Conservation (phyloP, 2,888 invertebrate genomes). For the Lasioglossum malachurum region DNA sequence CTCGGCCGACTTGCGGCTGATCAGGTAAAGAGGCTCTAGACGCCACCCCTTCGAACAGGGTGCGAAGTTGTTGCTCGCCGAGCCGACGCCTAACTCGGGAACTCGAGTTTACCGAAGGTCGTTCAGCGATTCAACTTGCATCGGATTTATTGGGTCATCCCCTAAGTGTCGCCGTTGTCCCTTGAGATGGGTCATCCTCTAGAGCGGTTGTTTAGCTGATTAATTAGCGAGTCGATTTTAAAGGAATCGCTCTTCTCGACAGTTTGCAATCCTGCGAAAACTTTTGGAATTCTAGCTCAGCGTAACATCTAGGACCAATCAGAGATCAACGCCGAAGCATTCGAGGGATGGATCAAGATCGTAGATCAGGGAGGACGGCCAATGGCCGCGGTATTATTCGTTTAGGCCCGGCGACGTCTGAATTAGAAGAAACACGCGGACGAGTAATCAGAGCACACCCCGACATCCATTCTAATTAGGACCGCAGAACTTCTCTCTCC, state of each 20-base stretch:
- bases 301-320: neutral
- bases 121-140: constrained; percentile 3
- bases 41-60: neutral
- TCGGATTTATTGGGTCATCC: neutral
- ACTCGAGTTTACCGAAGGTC: constrained; percentile 3
- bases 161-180: neutral
- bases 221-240: neutral
- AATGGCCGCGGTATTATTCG: neutral
- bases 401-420: neutral
- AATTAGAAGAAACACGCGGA: constrained; percentile 26
- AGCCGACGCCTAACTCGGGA: neutral
- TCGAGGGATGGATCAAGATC: neutral
- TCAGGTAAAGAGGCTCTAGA: constrained; percentile 20
- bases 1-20: constrained; percentile 24
- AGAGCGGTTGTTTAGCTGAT: neutral
- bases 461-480: constrained; percentile 46
- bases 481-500: neutral
- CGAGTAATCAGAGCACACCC: constrained; percentile 28
- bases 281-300: neutral
- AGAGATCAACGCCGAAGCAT: too few species aligned
- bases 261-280: neutral
- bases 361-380: neutral
- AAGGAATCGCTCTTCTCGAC: neutral
- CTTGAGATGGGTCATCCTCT: neutral
- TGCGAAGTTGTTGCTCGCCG: neutral